Evolutionary conservation across 2,888 invertebrate genomes (phyloP).

Genomic region (Callosobruchus maculatus): DNA sequence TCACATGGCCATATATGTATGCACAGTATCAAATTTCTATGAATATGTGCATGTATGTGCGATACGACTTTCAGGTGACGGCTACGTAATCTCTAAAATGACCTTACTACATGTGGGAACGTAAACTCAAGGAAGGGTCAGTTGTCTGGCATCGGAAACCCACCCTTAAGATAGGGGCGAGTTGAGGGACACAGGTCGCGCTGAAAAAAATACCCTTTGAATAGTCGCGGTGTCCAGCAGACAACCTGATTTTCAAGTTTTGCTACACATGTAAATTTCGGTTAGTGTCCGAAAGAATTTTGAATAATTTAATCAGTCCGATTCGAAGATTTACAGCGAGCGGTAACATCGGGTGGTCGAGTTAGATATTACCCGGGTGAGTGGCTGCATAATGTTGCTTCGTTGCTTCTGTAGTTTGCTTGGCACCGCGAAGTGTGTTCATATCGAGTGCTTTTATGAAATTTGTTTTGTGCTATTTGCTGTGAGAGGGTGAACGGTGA

Average conservation of each 20-base stretch:
- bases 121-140: slow-evolving; percentile 39
- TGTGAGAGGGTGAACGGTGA: neutral
- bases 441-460: neutral
- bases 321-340: slow-evolving; percentile 38
- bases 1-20: no score
- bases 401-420: neutral
- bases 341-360: slow-evolving; percentile 35
- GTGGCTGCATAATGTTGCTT: neutral
- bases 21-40: no score
- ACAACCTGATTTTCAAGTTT: slow-evolving; percentile 48
- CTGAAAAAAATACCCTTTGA: slow-evolving; percentile 28
- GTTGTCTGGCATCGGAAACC: slow-evolving; percentile 16
- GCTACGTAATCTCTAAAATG: neutral
- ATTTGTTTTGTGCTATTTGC: no score
- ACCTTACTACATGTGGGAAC: slow-evolving; percentile 29
- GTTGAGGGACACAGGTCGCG: slow-evolving; percentile 17
- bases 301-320: slow-evolving; percentile 40
- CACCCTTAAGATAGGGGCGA: slow-evolving; percentile 16
- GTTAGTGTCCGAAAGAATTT: slow-evolving; percentile 29
- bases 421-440: neutral
- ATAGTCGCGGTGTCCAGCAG: slow-evolving; percentile 40
- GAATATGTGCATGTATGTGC: no score
- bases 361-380: neutral
- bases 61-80: no score
- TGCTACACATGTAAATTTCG: slow-evolving; percentile 27